phyloP scores from a whole-genome alignment of 1,140 invertebrate genomes.

The Eurosta solidaginis region DNA sequence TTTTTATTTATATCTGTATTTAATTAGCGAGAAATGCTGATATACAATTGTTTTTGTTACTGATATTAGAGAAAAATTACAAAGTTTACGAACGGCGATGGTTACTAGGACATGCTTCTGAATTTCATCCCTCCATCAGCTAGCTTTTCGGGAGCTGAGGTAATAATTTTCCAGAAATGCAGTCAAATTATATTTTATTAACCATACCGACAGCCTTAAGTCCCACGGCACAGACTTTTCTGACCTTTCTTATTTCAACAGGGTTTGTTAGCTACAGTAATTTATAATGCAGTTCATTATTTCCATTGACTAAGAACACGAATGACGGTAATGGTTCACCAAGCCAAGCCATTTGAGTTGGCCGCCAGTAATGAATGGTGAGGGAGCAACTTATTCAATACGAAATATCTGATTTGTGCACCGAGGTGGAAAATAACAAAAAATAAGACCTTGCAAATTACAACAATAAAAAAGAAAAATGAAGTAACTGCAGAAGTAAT shows the following conservation, averaged over 20 bases:
- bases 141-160: too few species aligned
- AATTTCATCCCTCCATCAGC: too few species aligned
- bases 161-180: too few species aligned
- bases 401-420: conserved; percentile 16
- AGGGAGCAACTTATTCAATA: neutral
- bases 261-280: neutral
- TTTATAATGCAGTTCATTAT: conserved; percentile 9
- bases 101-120: too few species aligned
- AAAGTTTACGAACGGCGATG: too few species aligned
- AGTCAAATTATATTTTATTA: too few species aligned
- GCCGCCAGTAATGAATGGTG: neutral
- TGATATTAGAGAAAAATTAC: too few species aligned
- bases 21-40: too few species aligned
- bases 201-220: too few species aligned
- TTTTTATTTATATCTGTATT: too few species aligned
- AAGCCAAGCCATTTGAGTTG: neutral
- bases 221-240: too few species aligned
- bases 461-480: neutral
- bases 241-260: neutral
- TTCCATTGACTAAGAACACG: neutral
- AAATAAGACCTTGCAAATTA: neutral
- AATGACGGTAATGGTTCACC: neutral
- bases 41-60: too few species aligned
- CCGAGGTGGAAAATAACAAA: neutral
- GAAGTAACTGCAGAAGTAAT: neutral